Percentiles rank a stretch among this genome's conserved stretches.
phyloP scores from a whole-genome alignment of 2,797 vertebrate species.

The Myotis myotis region DNA sequence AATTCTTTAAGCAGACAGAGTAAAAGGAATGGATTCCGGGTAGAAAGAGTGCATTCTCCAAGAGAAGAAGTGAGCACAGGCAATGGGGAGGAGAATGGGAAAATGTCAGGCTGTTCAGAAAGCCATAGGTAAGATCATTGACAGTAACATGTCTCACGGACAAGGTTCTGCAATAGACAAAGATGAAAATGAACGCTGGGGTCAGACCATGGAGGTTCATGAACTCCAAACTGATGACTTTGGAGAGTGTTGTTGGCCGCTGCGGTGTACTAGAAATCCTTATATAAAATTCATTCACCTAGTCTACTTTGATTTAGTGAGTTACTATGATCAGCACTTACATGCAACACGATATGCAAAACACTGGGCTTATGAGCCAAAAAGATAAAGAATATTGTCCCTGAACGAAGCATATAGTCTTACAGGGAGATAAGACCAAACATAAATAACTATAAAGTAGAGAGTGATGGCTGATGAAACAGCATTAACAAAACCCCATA shows the following conservation, averaged over 20 bases:
- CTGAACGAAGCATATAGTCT: neutral
- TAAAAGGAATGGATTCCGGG: conserved; percentile 17
- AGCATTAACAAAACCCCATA: neutral
- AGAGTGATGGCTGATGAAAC: neutral
- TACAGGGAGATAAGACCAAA: neutral
- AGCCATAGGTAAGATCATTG: neutral
- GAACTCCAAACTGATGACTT: neutral
- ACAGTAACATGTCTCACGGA: neutral
- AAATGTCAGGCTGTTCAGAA: neutral
- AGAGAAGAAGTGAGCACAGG: neutral
- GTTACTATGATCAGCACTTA: neutral
- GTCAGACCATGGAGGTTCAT: neutral
- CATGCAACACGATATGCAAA: neutral
- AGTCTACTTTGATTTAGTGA: neutral
- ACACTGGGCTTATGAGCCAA: neutral
- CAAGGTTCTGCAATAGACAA: neutral
- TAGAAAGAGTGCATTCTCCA: neutral
- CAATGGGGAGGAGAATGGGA: neutral
- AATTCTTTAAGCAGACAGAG: neutral
- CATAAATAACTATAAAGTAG: neutral
- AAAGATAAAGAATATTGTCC: neutral
- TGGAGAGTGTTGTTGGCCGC: neutral
- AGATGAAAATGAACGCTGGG: neutral
- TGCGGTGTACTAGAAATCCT: neutral
- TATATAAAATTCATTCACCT: neutral